Evolutionary conservation across 2,797 vertebrate genomes (phyloP).

Genomic region (Brachyrhaphis roseni): DNA sequence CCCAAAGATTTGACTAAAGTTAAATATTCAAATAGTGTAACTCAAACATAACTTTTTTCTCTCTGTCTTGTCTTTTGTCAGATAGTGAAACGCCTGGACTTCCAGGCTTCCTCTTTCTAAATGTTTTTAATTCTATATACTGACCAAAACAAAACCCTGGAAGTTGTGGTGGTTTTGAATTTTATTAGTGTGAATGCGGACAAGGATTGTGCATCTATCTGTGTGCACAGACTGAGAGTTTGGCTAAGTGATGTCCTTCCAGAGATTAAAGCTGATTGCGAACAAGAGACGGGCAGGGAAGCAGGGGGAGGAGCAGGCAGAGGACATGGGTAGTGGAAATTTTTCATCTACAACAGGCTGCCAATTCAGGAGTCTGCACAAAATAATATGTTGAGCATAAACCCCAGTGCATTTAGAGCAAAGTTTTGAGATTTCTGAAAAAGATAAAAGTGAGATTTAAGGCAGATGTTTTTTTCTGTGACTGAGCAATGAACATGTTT

Average conservation of each 20-base stretch:
- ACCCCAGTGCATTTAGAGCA: constrained; percentile 5
- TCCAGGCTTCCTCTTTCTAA: neutral
- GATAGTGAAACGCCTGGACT: neutral
- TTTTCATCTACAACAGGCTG: constrained; percentile 21
- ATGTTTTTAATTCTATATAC: neutral
- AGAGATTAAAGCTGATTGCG: constrained; percentile 41
- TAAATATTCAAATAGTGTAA: neutral
- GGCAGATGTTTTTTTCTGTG: constrained; percentile 26
- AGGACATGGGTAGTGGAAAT: constrained; percentile 31
- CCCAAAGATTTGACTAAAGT: neutral
- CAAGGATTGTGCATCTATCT: constrained; percentile 7
- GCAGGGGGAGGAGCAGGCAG: constrained; percentile 10
- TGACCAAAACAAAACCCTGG: constrained; percentile 13
- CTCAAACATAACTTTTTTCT: neutral
- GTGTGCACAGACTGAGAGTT: constrained; percentile 24
- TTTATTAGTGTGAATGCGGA: constrained; percentile 15
- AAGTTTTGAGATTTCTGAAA: constrained; percentile 25
- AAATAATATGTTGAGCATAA: constrained; percentile 35
- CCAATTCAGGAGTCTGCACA: constrained; percentile 16
- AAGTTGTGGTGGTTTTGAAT: neutral
- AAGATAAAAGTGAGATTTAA: constrained; percentile 31
- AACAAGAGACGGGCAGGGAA: constrained; percentile 28
- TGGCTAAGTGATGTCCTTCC: constrained; percentile 50
- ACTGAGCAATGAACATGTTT: neutral
- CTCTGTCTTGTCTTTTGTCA: neutral